These are phyloP conservation scores for Chironomus tepperi DNA, from an alignment of 1,140 invertebrate species.

Conservation along the genomic window DNA sequence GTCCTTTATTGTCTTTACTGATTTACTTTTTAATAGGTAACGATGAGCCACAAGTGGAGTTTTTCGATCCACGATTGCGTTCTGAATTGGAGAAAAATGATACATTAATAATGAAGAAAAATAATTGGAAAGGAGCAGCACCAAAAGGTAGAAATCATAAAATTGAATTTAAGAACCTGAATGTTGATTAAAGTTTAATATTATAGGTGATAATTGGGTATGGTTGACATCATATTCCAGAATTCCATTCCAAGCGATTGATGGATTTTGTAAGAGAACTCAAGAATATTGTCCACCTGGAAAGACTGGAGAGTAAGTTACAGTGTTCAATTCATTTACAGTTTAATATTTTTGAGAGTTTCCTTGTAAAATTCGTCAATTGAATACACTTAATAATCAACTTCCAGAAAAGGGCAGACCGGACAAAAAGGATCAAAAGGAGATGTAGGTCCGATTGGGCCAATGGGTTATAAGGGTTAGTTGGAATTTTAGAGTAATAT, in stretches of 20 bases:
- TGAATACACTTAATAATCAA: no score
- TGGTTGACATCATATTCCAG: slow-evolving; percentile 69
- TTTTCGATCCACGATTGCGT: slow-evolving; percentile 56
- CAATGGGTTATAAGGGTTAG: background rate
- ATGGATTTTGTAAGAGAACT: slow-evolving; percentile 64
- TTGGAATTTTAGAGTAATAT: no score
- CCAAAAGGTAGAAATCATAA: slow-evolving; percentile 32
- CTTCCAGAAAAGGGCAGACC: background rate
- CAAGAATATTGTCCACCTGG: slow-evolving; percentile 74
- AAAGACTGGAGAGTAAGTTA: no score
- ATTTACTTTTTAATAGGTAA: no score
- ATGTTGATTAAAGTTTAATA: no score
- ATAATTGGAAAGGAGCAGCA: slow-evolving; percentile 47
- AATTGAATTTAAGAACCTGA: no score
- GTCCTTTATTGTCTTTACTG: no score
- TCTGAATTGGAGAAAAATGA: slow-evolving; percentile 54
- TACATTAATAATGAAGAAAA: slow-evolving; percentile 45
- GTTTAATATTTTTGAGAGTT: no score
- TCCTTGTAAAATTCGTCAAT: no score
- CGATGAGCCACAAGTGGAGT: slow-evolving; percentile 53
- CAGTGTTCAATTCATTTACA: no score
- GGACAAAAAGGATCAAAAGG: slow-evolving; percentile 5
- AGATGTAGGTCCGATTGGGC: background rate
- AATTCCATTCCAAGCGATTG: slow-evolving; percentile 61
- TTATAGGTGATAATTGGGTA: slow-evolving; percentile 59